phyloP scores from a whole-genome alignment of 2,113 vertebrate genomes.

The Mystacornis crossleyi region DNA sequence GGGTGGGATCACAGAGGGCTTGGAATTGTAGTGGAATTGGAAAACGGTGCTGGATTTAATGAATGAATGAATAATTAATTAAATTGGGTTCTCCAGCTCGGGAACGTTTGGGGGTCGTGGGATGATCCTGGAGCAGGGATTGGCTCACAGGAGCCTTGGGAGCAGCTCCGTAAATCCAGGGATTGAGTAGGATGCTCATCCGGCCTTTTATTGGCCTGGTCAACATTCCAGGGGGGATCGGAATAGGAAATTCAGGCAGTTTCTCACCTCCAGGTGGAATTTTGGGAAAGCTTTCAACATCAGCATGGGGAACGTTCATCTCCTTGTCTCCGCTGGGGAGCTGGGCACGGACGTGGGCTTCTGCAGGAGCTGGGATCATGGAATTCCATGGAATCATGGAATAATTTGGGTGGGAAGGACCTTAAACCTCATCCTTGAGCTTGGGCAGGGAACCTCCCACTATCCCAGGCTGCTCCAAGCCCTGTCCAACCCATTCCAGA shows the following conservation, averaged over 20 bases:
- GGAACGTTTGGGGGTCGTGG: background rate
- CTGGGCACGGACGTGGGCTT: background rate
- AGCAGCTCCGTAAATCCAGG: background rate
- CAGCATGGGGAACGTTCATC: rapidly evolving
- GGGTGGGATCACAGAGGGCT: rapidly evolving
- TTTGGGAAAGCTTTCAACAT: background rate
- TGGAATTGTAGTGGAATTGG: background rate
- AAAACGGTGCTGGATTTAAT: rapidly evolving
- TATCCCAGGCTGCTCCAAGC: background rate
- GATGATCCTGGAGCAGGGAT: background rate
- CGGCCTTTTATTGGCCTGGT: background rate
- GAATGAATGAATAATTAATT: rapidly evolving
- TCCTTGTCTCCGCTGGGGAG: background rate
- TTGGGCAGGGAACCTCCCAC: background rate
- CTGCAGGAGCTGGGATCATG: background rate
- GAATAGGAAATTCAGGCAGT: background rate
- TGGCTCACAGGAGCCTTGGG: background rate
- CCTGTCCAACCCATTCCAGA: background rate
- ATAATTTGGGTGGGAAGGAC: background rate
- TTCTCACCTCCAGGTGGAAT: background rate
- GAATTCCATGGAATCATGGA: background rate
- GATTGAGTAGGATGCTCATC: background rate
- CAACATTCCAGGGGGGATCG: rapidly evolving
- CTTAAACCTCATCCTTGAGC: background rate
- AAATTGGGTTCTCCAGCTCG: background rate